Conservation (phyloP, 2,797 vertebrate genomes). For the Aplochiton taeniatus region DNA sequence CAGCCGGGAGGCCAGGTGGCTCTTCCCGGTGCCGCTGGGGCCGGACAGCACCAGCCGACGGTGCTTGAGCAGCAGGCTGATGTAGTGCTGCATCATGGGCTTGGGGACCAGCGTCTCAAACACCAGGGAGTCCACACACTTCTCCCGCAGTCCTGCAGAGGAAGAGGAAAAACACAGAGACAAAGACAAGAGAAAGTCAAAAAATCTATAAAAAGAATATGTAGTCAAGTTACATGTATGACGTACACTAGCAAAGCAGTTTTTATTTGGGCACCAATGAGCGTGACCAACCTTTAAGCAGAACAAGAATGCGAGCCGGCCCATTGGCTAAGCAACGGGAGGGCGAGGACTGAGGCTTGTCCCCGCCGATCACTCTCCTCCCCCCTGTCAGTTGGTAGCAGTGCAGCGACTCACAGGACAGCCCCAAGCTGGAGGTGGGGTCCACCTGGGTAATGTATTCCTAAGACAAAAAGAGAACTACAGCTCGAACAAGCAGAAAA, state of each 20-base stretch:
- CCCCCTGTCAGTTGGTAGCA: slow-evolving; percentile 85
- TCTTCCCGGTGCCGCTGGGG: slow-evolving; percentile 94
- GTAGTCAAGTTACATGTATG: neutral
- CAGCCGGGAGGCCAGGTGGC: slow-evolving; percentile 89
- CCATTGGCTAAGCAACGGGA: slow-evolving; percentile 77
- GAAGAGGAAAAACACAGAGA: slow-evolving; percentile 6
- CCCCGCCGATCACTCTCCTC: slow-evolving; percentile 81
- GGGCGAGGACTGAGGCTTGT: slow-evolving; percentile 80
- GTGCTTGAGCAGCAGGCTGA: slow-evolving; percentile 92
- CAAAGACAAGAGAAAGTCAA: neutral
- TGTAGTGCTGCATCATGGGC: slow-evolving; percentile 97
- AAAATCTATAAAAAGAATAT: no score
- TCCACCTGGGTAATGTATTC: slow-evolving; percentile 92
- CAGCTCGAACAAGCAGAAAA: neutral
- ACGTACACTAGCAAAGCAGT: no score
- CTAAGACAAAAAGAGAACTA: slow-evolving; percentile 58
- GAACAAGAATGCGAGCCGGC: slow-evolving; percentile 73
- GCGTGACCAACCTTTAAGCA: slow-evolving; percentile 84
- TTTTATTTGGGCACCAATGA: neutral
- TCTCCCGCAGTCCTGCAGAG: slow-evolving; percentile 86
- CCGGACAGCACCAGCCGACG: slow-evolving; percentile 91
- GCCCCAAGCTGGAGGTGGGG: slow-evolving; percentile 87
- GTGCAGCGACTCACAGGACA: slow-evolving; percentile 87
- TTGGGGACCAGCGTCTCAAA: slow-evolving; percentile 95
- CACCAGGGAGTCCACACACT: slow-evolving; percentile 91